These are phyloP conservation scores for Cyclopterus lumpus DNA, from an alignment of 2,797 vertebrate species.

Conservation along the genomic window DNA sequence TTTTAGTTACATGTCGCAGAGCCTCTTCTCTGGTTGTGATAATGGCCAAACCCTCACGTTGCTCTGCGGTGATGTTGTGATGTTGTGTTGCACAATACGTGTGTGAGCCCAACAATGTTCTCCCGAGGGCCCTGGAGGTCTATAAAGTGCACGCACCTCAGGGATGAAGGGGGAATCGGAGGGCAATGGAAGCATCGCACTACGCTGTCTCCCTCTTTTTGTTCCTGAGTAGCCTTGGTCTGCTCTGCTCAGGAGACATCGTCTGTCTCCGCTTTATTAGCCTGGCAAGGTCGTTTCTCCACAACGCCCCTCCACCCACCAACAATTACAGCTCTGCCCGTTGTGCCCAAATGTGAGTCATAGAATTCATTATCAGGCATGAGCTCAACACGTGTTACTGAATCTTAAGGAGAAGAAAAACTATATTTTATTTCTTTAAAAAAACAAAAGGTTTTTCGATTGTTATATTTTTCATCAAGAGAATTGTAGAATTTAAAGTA, in stretches of 20 bases:
- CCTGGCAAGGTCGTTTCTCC: constrained; percentile 49
- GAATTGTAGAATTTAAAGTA: background rate
- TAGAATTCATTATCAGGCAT: constrained; percentile 37
- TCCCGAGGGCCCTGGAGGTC: constrained; percentile 45
- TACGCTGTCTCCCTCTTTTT: constrained; percentile 41
- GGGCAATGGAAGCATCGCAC: constrained; percentile 47
- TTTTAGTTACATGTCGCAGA: constrained; percentile 21
- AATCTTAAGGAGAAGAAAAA: background rate
- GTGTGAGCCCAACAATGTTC: constrained; percentile 1
- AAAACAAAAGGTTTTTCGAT: background rate
- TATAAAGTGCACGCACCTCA: constrained; percentile 32
- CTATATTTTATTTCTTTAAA: background rate
- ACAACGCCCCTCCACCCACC: constrained; percentile 46
- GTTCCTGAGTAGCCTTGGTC: constrained; percentile 40
- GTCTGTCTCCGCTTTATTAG: constrained; percentile 55
- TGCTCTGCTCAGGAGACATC: constrained; percentile 41
- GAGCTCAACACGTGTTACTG: constrained; percentile 4
- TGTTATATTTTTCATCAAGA: no score
- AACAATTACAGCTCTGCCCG: constrained; percentile 48
- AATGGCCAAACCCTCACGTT: constrained; percentile 55
- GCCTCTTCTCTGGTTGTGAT: constrained; percentile 39
- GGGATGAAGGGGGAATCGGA: constrained; percentile 29
- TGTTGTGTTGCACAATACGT: constrained; percentile 46
- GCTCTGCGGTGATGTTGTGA: constrained; percentile 54
- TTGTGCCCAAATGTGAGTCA: constrained; percentile 16